Base-by-base conservation (phyloP, 2,888 invertebrate species). In the Tipula confusa region DNA sequence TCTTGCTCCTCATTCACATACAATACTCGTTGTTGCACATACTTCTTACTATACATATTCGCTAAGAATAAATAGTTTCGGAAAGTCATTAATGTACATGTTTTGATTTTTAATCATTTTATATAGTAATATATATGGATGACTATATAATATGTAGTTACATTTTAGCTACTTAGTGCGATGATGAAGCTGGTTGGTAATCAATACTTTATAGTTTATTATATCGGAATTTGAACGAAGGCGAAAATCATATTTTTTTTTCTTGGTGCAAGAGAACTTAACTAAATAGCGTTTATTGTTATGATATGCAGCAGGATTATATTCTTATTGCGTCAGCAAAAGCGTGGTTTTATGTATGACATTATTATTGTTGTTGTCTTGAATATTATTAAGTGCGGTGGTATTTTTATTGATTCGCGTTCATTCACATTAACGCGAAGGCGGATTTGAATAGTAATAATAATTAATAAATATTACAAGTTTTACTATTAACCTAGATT, bases 401-500 rank as follows among this genome's bases (percentile, higher is more conserved):
- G 64, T 64, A 64, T 64, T 64, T 64, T 64, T 64, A 64, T 64
- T 64, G 24, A 24, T 24, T 24, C 64, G 64, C 64, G 64, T 64
- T 64, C 64, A 64, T 64, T 64, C 64, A 64, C 64, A 64, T 64
- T 18, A 64, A 24, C 64, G 24, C n/a, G 48, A 48, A 48, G 48
- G 48, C 48, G 48, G 48, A 48, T 48, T 48, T 48, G 18, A 48
- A 48, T 48, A 48, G 18, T 18, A 48, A 48, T 38, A 11, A n/a
- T 33, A 33, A 33, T 9, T 33, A 33, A 33, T 5, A 64, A 64
- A 64, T 64, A 64, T 24, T 64, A 64, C 9, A 64, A 24, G 64
- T 64, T 64, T 64, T 64, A 24, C 64, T 64, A 64, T 64, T 64
- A 64, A 64, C 64, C 64, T 64, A 64, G 64, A 64, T 64, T 64